Evolutionary conservation across 2,888 invertebrate genomes (phyloP).

Genomic region (Adelognathus sp.): DNA sequence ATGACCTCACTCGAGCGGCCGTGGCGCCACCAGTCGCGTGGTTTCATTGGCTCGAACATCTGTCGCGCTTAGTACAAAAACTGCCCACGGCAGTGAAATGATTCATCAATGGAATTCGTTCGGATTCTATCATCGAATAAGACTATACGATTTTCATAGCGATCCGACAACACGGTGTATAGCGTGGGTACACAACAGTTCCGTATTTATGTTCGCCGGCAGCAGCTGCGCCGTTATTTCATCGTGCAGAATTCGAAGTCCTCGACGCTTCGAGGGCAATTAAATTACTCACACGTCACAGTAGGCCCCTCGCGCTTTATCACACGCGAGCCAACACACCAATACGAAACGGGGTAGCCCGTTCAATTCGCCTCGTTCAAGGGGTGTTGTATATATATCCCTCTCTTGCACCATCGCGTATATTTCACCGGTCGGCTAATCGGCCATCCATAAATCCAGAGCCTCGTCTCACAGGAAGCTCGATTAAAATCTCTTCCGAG

Average conservation of each 20-base stretch:
- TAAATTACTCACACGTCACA: slow-evolving; percentile 48
- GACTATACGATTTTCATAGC: background rate
- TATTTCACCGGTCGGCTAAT: slow-evolving; percentile 47
- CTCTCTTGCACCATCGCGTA: slow-evolving; percentile 20
- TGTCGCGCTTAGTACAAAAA: background rate
- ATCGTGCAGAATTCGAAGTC: slow-evolving; percentile 47
- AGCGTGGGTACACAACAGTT: slow-evolving; percentile 19
- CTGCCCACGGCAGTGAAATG: too few relatives aligned
- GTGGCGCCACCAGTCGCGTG: too few relatives aligned
- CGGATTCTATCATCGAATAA: background rate
- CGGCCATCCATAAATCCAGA: slow-evolving; percentile 52
- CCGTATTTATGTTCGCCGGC: slow-evolving; percentile 48
- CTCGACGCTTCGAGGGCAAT: slow-evolving; percentile 45
- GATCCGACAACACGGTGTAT: background rate
- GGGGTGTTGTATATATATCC: slow-evolving; percentile 15
- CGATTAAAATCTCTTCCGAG: slow-evolving; percentile 54
- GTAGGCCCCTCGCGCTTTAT: slow-evolving; percentile 40
- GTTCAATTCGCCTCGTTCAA: slow-evolving; percentile 47
- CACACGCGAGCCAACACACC: slow-evolving; percentile 44
- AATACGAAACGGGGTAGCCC: slow-evolving; percentile 43
- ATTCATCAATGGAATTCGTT: background rate
- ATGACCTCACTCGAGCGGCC: too few relatives aligned
- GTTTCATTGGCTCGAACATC: too few relatives aligned
- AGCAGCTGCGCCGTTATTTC: slow-evolving; percentile 53
- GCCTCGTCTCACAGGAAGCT: slow-evolving; percentile 37